Base-by-base conservation (phyloP, 2,888 invertebrate species). In the Lasioglossum figueresi region DNA sequence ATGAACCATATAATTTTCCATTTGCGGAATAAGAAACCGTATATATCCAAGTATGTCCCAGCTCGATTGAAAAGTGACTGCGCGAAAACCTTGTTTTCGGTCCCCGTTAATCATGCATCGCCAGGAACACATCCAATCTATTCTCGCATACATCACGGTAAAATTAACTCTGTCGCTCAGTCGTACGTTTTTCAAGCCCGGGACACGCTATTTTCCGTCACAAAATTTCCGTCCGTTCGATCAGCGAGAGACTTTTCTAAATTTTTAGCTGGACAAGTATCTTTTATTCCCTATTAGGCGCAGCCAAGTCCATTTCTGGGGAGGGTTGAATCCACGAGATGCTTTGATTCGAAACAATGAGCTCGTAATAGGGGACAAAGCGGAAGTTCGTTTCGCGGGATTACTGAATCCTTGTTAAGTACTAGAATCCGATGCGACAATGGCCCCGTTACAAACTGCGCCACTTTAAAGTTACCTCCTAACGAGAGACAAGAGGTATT, bases 401-500 rank as follows among this genome's bases (percentile, higher is more conserved):
- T 81, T 56, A 72, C 72, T n/a, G 40, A 37, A 72, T 73, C 71
- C 48, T 34, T 45, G 72, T 75, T 48, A 77, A 77, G 80, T 79
- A 79, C 70, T 63, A 82, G 74, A 87, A 87, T 85, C 84, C 72
- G 80, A 87, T 87, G 76, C 77, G 52, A 74, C 45, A 52, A 77
- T 87, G 73, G 52, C 68, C 73, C 70, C 70, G 78, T 82, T 87
- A 74, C 84, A 80, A 77, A 31, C 80, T 68, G 80, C 76, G 74
- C 72, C 82, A 87, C 80, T 87, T 88, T 88, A 82, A 88, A 85
- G 63, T 87, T 80, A 76, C 59, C 78, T 82, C 71, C 82, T 88
- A 88, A 88, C 85, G 78, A 85, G 88, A 78, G 80, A 78, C 70
- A 45, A 77, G 68, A 73, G 75, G 82, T 76, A 81, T 80, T 85